These are phyloP conservation scores for Poeciliopsis paucimaculata DNA, from an alignment of 2,797 vertebrate species.

Conservation along the genomic window DNA sequence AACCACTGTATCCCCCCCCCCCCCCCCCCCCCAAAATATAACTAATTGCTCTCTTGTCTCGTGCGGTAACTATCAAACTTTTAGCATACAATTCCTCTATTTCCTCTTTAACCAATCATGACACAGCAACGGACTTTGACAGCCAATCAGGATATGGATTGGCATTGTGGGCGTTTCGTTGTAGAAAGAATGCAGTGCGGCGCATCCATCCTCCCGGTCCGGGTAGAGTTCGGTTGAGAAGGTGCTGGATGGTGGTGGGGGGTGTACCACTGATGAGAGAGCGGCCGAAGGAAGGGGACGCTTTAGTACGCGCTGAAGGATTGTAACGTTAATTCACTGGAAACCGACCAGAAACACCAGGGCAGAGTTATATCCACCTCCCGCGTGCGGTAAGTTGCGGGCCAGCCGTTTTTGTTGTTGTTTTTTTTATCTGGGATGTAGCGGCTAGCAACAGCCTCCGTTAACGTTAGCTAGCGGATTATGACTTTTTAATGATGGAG, in stretches of 20 bases:
- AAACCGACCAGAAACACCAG: conserved; percentile 24
- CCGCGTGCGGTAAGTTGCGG: conserved; percentile 69
- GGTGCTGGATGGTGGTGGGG: conserved; percentile 67
- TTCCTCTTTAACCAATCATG: conserved; percentile 66
- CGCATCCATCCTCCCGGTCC: conserved; percentile 53
- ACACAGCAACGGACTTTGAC: neutral
- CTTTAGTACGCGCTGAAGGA: conserved; percentile 43
- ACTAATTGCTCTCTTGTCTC: neutral
- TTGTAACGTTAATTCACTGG: conserved; percentile 31
- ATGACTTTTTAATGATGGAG: conserved; percentile 80
- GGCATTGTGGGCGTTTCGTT: conserved; percentile 59
- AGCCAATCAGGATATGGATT: conserved; percentile 64
- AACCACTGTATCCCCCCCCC: too few relatives aligned
- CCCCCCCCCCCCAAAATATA: neutral
- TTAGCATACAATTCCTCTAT: conserved; percentile 33
- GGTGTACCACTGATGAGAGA: conserved; percentile 79
- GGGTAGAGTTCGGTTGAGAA: conserved; percentile 48
- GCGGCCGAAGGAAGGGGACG: conserved; percentile 55
- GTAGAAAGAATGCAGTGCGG: conserved; percentile 14
- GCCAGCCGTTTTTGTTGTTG: conserved; percentile 4
- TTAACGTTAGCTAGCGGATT: conserved; percentile 77
- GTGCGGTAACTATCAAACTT: conserved; percentile 51
- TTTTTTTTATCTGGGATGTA: conserved; percentile 30
- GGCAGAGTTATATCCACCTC: conserved; percentile 26
- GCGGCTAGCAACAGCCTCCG: conserved; percentile 48